A percentile compares a stretch with the other conserved stretches of the same genome.
phyloP scores from a whole-genome alignment of 2,888 invertebrate genomes.

The Drosophila atroscutellata region DNA sequence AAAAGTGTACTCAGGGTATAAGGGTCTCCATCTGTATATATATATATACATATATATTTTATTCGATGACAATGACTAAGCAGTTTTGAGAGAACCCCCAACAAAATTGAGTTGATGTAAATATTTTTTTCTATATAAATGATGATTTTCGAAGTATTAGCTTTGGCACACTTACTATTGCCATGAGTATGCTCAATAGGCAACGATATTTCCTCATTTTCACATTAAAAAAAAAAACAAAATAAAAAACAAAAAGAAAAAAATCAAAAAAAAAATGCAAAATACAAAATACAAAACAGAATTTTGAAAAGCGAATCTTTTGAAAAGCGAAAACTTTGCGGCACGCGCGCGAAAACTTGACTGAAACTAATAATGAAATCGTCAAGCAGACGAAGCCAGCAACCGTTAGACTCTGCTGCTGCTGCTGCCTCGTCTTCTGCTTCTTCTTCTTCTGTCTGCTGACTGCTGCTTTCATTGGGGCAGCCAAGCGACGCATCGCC shows the following conservation, averaged over 20 bases:
- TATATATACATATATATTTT: background rate
- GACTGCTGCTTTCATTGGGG: slow-evolving; percentile 65
- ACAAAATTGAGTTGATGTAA: too few species aligned
- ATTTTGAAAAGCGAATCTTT: slow-evolving; percentile 7
- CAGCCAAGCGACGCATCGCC: slow-evolving; percentile 78
- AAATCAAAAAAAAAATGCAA: background rate
- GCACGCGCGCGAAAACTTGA: slow-evolving; percentile 71
- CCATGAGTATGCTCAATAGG: slow-evolving; percentile 46
- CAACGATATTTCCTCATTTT: slow-evolving; percentile 49
- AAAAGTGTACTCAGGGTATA: background rate
- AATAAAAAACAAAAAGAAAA: slow-evolving; percentile 8
- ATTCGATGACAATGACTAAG: background rate
- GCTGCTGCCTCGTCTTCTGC: slow-evolving; percentile 10
- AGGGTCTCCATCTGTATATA: background rate
- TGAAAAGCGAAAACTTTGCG: slow-evolving; percentile 32
- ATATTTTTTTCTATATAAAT: background rate
- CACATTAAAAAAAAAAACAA: slow-evolving; percentile 22
- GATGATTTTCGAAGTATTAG: background rate
- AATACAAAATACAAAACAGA: background rate
- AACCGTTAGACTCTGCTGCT: slow-evolving; percentile 17
- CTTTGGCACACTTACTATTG: slow-evolving; percentile 53
- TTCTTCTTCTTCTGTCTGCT: background rate
- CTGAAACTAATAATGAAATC: slow-evolving; percentile 75
- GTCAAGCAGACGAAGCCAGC: slow-evolving; percentile 10
- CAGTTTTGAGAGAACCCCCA: too few species aligned